phyloP scores from a whole-genome alignment of 2,797 vertebrate species.

The Molossus molossus region DNA sequence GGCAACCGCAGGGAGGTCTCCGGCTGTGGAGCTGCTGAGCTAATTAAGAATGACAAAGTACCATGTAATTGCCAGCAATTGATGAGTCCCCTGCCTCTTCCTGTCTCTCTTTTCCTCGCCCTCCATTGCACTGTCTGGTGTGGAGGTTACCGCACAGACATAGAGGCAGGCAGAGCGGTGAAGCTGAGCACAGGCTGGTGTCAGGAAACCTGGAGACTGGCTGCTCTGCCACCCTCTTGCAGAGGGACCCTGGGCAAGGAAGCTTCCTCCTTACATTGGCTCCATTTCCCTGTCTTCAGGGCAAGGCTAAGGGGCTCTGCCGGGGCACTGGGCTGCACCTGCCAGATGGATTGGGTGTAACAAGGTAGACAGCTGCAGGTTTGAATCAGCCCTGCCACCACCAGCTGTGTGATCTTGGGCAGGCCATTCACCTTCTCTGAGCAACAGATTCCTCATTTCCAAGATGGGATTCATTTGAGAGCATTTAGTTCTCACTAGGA shows the following conservation, averaged over 20 bases:
- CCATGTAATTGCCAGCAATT: conserved; percentile 45
- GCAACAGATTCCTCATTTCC: neutral
- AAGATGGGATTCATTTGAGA: neutral
- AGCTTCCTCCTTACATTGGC: neutral
- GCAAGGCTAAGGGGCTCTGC: neutral
- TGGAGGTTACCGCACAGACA: neutral
- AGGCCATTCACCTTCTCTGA: neutral
- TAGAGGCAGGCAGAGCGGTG: neutral
- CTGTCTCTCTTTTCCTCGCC: neutral
- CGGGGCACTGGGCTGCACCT: neutral
- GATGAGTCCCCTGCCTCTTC: conserved; percentile 60
- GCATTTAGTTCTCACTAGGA: neutral
- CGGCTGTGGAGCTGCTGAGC: conserved; percentile 10
- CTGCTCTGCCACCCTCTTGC: neutral
- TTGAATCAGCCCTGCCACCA: neutral
- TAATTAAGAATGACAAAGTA: conserved; percentile 74
- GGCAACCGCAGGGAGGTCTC: neutral
- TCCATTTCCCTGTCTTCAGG: neutral
- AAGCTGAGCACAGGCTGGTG: neutral
- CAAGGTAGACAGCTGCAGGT: neutral
- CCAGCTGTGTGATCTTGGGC: neutral
- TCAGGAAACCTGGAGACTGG: neutral
- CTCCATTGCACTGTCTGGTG: neutral
- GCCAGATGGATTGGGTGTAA: neutral
- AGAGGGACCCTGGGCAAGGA: neutral